Conservation (phyloP, 2,113 vertebrate species). For the Tiliqua scincoides region DNA sequence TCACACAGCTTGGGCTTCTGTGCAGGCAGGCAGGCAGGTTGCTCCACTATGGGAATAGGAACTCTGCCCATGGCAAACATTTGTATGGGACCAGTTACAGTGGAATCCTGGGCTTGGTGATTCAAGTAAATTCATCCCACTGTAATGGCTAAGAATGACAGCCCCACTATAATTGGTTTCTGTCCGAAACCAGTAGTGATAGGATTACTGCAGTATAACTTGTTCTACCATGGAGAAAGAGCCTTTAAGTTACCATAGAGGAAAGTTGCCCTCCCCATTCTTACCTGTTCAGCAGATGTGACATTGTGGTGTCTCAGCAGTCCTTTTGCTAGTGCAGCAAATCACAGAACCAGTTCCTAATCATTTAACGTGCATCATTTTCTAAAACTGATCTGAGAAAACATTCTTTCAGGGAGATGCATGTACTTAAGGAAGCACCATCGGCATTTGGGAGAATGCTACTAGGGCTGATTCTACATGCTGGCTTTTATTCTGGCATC, state of each 20-base stretch:
- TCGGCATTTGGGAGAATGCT: not conserved
- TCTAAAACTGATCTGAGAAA: not conserved
- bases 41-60: not conserved
- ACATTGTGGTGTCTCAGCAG: not conserved
- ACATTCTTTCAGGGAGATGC: not conserved
- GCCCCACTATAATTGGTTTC: not conserved
- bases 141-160: not conserved
- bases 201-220: not conserved
- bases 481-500: not conserved
- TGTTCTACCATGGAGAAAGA: not conserved
- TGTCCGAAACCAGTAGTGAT: not conserved
- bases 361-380: not conserved
- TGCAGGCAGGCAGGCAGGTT: not conserved
- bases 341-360: not conserved
- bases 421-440: not conserved
- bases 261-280: not conserved
- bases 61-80: not conserved
- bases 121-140: not conserved
- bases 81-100: too few relatives aligned
- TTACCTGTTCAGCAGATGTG: not conserved
- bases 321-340: not conserved
- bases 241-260: not conserved
- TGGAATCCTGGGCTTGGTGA: not conserved
- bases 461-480: not conserved
- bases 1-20: not conserved